Evolutionary conservation across 2,797 vertebrate species (phyloP).

Genomic region (Cynodonichthys magdalenae): DNA sequence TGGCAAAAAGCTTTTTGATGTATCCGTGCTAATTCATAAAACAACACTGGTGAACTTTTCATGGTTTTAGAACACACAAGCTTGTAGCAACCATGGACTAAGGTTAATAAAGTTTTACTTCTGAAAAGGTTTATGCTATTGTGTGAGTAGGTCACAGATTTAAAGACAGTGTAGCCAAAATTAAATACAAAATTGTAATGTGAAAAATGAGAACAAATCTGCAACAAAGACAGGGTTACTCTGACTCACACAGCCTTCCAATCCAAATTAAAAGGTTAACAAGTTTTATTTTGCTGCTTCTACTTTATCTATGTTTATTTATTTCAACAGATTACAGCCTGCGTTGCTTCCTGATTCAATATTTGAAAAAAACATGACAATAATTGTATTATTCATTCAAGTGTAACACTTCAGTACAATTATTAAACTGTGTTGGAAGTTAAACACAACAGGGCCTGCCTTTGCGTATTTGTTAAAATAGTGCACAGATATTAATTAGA

Average conservation of each 20-base stretch:
- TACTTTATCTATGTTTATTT: too few relatives aligned
- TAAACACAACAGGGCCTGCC: not conserved
- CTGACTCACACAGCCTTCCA: too few relatives aligned
- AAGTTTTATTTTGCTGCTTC: too few relatives aligned
- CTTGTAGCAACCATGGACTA: slow-evolving; percentile 91
- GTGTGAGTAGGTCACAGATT: slow-evolving; percentile 18
- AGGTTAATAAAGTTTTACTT: slow-evolving; percentile 89
- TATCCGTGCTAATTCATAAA: slow-evolving; percentile 96
- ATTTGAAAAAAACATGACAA: too few relatives aligned
- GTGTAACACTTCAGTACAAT: slow-evolving; percentile 2
- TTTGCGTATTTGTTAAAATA: not conserved
- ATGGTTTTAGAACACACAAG: slow-evolving; percentile 93
- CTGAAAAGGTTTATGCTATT: slow-evolving; percentile 67
- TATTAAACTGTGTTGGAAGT: not conserved
- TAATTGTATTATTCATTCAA: not conserved
- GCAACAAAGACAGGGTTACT: not conserved
- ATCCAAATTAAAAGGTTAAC: too few relatives aligned
- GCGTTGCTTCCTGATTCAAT: too few relatives aligned
- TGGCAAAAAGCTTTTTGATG: slow-evolving; percentile 97
- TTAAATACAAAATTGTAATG: too few relatives aligned
- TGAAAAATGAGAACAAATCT: slow-evolving; percentile 9
- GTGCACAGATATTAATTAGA: not conserved
- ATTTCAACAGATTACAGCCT: too few relatives aligned
- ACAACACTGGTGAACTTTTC: slow-evolving; percentile 97
- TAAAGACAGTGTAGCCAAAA: slow-evolving; percentile 12